A percentile compares a stretch with the other conserved stretches of the same genome.
Conservation (phyloP, 92 coral and sea anemone genomes). For the Chrysogorgia sp. region DNA sequence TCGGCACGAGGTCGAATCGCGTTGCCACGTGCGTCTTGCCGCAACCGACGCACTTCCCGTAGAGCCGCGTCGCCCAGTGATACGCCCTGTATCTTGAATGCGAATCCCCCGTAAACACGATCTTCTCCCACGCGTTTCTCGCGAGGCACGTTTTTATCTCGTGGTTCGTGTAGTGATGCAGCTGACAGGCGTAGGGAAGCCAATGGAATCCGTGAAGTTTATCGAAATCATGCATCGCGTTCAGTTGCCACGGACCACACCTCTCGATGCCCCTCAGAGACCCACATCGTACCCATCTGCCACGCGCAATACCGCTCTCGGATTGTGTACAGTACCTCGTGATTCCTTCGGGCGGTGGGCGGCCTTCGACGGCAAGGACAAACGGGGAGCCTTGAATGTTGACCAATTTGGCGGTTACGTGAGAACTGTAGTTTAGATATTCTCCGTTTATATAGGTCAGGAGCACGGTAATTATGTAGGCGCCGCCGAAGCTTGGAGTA, state of each 20-base stretch:
- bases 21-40: slow-evolving; percentile 88
- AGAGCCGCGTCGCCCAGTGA: slow-evolving; percentile 94
- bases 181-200: slow-evolving; percentile 90
- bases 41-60: slow-evolving; percentile 90
- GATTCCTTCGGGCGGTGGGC: slow-evolving; percentile 63
- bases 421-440: slow-evolving; percentile 68
- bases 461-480: slow-evolving; percentile 76
- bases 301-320: slow-evolving; percentile 90
- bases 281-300: slow-evolving; percentile 98
- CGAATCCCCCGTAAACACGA: slow-evolving; percentile 98
- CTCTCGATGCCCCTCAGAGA: slow-evolving; percentile 82
- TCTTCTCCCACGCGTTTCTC: slow-evolving; percentile 81
- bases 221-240: slow-evolving; percentile 81
- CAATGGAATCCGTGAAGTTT: slow-evolving; percentile 91
- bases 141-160: slow-evolving; percentile 96
- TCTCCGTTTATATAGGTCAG: slow-evolving; percentile 77
- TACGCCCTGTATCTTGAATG: slow-evolving; percentile 96
- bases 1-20: slow-evolving; percentile 92
- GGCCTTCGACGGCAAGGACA: slow-evolving; percentile 69
- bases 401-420: slow-evolving; percentile 71
- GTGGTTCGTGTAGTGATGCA: slow-evolving; percentile 83
- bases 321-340: slow-evolving; percentile 83
- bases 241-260: slow-evolving; percentile 85
- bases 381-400: slow-evolving; percentile 84
- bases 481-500: slow-evolving; percentile 74